Conservation (phyloP, 2,113 vertebrate genomes). For the Benitochromis conjunctus region DNA sequence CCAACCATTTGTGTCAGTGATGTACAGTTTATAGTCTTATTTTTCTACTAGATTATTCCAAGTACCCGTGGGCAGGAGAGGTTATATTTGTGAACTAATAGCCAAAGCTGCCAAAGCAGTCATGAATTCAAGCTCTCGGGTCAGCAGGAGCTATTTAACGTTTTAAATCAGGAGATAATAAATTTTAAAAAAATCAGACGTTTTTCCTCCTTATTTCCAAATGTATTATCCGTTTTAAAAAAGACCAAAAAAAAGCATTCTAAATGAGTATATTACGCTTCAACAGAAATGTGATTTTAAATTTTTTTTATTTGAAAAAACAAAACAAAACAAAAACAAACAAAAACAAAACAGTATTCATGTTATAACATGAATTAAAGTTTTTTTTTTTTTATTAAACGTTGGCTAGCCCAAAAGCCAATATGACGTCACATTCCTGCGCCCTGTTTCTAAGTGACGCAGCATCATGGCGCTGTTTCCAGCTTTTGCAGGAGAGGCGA, state of each 20-base stretch:
- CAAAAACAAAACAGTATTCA: not conserved
- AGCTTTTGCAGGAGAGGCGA: constrained; percentile 41
- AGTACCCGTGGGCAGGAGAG: not conserved
- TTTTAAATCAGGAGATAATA: not conserved
- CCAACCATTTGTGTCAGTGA: not conserved
- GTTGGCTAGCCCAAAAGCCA: fast-evolving
- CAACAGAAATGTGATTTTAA: not conserved
- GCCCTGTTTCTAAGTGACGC: constrained; percentile 37
- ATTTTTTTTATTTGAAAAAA: not conserved
- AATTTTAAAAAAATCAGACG: not conserved
- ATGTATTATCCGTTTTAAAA: not conserved
- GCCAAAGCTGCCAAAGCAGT: not conserved
- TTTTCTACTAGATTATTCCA: not conserved
- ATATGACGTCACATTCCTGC: constrained; percentile 34
- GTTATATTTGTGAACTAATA: not conserved
- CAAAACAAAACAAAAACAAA: too few relatives aligned
- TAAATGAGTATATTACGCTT: not conserved
- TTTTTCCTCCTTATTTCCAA: not conserved
- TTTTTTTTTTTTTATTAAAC: too few relatives aligned
- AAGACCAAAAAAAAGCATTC: not conserved
- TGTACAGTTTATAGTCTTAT: not conserved
- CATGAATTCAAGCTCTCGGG: not conserved
- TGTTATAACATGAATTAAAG: too few relatives aligned
- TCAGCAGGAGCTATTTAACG: fast-evolving
- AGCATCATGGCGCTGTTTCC: constrained; percentile 61